Base-by-base conservation (phyloP, 2,888 invertebrate genomes). In the Meghimatium bilineatum region DNA sequence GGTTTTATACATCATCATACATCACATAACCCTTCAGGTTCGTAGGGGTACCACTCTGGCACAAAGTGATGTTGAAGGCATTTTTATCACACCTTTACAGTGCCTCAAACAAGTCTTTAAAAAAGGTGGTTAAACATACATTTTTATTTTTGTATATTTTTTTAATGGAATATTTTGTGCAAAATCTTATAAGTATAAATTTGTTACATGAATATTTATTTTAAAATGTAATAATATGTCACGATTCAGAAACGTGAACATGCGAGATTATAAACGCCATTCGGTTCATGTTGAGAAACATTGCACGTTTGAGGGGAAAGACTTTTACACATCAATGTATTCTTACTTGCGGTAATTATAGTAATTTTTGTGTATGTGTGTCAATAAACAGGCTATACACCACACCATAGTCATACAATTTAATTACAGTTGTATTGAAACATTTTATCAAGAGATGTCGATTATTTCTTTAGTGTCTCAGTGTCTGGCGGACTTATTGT, bases 231-330 rank as follows among this genome's bases (percentile, higher is more conserved):
- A 20, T 44, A 26, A 8, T 20, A 74, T 29, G 20, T 56, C 76
- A 26, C 76, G 56, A 60, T 56, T 23, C 26, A 20, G 23, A 3
- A 14, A 17, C 49, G 49, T 29, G 76, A 76, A 26, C 26, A n/a
- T 26, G n/a, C 82, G 82, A 82, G 82, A 82, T 67, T 77, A 14
- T 20, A 38, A 76, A 82, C 82, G 82, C 82, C 82, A 82, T 82
- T 82, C 36, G 82, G 38, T 67, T 82, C 75, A 20, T 67, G 77
- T 29, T 44, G 44, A 67, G 76, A 69, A 82, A 76, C 32, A 17
- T 56, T 69, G 69, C 82, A 82, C 82, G 76, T 76, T 82, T 69
- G 29, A 63, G 20, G 38, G 6, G 60, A 49, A 74, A 60, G 72
- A 60, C n/a, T 63, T 44, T 10, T 1, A 6, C 78, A 34, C 56